A percentile compares a stretch with the other conserved stretches of the same genome.
phyloP scores from a whole-genome alignment of 2,888 invertebrate species.

The Drosophila silvestris region DNA sequence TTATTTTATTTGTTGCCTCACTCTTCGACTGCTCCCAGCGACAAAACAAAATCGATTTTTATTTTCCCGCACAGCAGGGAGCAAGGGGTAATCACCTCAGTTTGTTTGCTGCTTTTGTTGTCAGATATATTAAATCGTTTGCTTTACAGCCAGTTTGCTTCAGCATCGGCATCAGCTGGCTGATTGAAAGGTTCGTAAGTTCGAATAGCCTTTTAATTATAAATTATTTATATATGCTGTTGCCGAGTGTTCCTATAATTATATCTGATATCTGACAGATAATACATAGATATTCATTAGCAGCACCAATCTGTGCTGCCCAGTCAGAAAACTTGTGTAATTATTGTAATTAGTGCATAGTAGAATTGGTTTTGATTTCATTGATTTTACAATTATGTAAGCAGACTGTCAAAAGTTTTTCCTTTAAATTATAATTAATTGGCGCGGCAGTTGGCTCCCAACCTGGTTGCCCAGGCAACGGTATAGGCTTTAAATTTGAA shows the following conservation, averaged over 20 bases:
- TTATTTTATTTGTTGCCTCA: constrained; percentile 65
- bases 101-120: constrained; percentile 55
- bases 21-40: constrained; percentile 36
- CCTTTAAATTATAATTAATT: constrained; percentile 63
- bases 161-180: constrained; percentile 11
- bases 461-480: constrained; percentile 32
- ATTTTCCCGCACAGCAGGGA: constrained; percentile 43
- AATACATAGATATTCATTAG: constrained; percentile 43
- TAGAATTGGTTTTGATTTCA: constrained; percentile 57
- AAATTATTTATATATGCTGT: constrained; percentile 13
- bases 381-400: constrained; percentile 76
- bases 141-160: constrained; percentile 19
- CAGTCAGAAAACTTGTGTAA: constrained; percentile 58
- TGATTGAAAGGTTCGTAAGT: constrained; percentile 36
- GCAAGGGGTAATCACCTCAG: constrained; percentile 17
- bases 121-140: constrained; percentile 52
- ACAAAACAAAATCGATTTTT: constrained; percentile 59
- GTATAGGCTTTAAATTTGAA: constrained; percentile 2
- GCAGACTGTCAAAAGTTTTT: constrained; percentile 40
- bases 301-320: constrained; percentile 26
- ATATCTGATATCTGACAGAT: constrained; percentile 15
- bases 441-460: constrained; percentile 15
- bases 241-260: constrained; percentile 8
- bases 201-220: constrained; percentile 22
- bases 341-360: constrained; percentile 64